phyloP scores from a whole-genome alignment of 2,113 vertebrate species.

The Brachyhypopomus occidentalis region DNA sequence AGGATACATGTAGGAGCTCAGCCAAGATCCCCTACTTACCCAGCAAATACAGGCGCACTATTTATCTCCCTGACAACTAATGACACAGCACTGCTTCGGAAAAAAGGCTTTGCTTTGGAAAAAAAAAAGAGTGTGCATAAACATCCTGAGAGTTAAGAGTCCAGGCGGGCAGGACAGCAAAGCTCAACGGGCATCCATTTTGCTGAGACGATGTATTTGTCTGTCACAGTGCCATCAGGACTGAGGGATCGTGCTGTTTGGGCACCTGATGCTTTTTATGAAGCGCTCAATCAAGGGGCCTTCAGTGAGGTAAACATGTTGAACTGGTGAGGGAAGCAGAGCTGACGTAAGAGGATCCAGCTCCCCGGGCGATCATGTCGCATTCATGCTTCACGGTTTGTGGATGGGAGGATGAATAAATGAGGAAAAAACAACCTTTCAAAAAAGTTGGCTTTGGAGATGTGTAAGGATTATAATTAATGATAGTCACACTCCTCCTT shows the following conservation, averaged over 20 bases:
- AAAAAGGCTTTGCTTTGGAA: slow-evolving; percentile 19
- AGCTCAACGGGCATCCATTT: slow-evolving; percentile 43
- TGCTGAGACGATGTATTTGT: slow-evolving; percentile 39
- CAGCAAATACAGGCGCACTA: slow-evolving; percentile 27
- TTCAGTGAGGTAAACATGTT: slow-evolving; percentile 14
- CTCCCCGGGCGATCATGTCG: background rate
- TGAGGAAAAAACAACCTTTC: background rate
- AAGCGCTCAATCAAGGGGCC: slow-evolving; percentile 16
- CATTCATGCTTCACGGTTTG: background rate
- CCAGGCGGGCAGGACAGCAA: slow-evolving; percentile 43
- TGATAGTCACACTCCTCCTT: background rate
- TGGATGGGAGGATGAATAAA: background rate
- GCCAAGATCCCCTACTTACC: slow-evolving; percentile 27
- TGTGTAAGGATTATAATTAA: background rate
- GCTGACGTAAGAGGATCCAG: background rate
- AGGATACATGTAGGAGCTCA: slow-evolving; percentile 8
- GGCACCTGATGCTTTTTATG: background rate
- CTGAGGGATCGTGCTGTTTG: slow-evolving; percentile 3
- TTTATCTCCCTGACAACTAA: slow-evolving; percentile 52
- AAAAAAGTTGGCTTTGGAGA: background rate
- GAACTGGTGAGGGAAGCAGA: background rate
- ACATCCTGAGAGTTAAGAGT: slow-evolving; percentile 50
- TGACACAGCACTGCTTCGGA: slow-evolving; percentile 45
- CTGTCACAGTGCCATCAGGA: slow-evolving; percentile 22
- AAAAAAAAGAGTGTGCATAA: slow-evolving; percentile 38